Base-by-base conservation (phyloP, 2,888 invertebrate species). In the Eugnorisma glareosa region DNA sequence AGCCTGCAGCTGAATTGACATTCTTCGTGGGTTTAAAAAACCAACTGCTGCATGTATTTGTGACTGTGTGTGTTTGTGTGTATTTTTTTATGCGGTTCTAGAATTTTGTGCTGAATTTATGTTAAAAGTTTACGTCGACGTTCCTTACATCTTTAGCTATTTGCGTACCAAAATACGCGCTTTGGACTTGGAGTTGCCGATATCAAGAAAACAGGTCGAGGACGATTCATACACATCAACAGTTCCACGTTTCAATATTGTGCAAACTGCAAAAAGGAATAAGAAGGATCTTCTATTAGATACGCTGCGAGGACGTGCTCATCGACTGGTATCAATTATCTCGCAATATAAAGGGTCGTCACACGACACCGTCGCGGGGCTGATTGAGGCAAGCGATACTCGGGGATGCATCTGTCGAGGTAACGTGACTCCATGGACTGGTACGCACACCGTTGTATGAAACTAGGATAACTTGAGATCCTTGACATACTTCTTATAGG, bases 321-420 rank as follows among this genome's bases (percentile, higher is more conserved):
- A 77, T 84, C 82, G 78, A 67, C 80, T 88, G 73, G 66, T 83
- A 79, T 86, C 89, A 91, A 92, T 93, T 93, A 92, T 86, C 86
- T 45, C 37, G 81, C 80, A 82, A 81, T 85, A 79, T 80, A 75
- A 86, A 82, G 75, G 75, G 82, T 79, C 79, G 92, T 86, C 79
- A 93, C 82, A 80, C 74, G 92, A 93, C 90, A 89, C 71, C 79
- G 40, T 64, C 75, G 64, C 67, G 24, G 77, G 79, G 82, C 83
- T 92, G 92, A 94, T 94, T 92, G 89, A 89, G 88, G 83, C 88
- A 90, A 83, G 85, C 82, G 91, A 92, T 92, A 91, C 89, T 84
- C 75, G 70, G 69, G 79, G 70, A 72, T 84, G 84, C 69, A 51
- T 69, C 61, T 67, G 61, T 67, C 68, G 70, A 68, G 73, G 84